These are phyloP conservation scores for Drosophila vallismaia DNA, from an alignment of 2,888 invertebrate genomes.

Conservation along the genomic window DNA sequence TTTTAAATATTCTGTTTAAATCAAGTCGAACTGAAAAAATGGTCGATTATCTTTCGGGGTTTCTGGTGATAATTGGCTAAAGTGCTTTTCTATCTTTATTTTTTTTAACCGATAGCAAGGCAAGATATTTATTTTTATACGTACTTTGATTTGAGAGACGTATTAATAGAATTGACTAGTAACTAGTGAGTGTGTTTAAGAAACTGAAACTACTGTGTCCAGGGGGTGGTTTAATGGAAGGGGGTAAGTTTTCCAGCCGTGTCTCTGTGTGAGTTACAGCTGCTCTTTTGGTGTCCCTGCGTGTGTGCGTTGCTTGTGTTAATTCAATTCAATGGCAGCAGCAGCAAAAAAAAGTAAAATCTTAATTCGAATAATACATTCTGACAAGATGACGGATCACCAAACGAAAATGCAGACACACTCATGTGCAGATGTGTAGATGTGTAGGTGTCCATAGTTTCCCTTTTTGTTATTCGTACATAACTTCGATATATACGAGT, in stretches of 20 bases:
- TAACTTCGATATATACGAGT: constrained; percentile 11
- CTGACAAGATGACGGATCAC: constrained; percentile 85
- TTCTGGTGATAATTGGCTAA: constrained; percentile 32
- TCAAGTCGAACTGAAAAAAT: constrained; percentile 18
- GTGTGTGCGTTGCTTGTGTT: constrained; percentile 53
- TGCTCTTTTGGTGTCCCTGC: constrained; percentile 29
- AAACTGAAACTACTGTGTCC: constrained; percentile 3
- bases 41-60: constrained; percentile 26
- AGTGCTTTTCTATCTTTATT: constrained; percentile 19
- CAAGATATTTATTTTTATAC: constrained; percentile 32
- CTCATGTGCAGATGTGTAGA: constrained; percentile 36
- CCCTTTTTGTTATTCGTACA: constrained; percentile 49
- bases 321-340: constrained; percentile 75
- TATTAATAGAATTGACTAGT: constrained; percentile 36
- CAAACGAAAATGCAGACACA: constrained; percentile 76
- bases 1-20: background rate
- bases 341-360: constrained; percentile 81
- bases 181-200: constrained; percentile 8
- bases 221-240: constrained; percentile 8
- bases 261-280: constrained; percentile 27
- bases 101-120: constrained; percentile 21
- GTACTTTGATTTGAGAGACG: constrained; percentile 15
- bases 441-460: constrained; percentile 62
- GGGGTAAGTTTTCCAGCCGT: constrained; percentile 37
- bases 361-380: constrained; percentile 85